Conservation (phyloP, 2,113 vertebrate genomes). For the Otus sunia region DNA sequence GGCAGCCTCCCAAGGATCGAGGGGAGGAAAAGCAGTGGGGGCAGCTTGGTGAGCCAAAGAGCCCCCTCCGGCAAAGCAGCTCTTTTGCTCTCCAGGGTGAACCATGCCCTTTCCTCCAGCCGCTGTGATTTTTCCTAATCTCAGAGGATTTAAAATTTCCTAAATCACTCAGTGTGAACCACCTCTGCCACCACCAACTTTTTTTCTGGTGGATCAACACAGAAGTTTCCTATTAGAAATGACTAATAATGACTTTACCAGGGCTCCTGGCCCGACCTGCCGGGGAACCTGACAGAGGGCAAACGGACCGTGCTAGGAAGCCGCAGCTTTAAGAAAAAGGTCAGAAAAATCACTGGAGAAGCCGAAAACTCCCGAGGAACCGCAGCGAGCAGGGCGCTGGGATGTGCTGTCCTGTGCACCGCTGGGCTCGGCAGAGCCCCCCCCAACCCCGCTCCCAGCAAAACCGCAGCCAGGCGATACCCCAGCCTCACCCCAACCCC, state of each 20-base stretch:
- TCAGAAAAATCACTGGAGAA: neutral
- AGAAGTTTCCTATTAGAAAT: neutral
- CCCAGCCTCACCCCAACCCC: neutral
- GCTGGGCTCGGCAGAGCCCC: neutral
- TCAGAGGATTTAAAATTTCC: neutral
- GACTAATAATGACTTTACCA: no score
- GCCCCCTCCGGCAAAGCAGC: neutral
- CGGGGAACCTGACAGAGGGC: rapidly evolving
- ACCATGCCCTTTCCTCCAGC: neutral
- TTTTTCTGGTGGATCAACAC: neutral
- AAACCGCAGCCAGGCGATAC: neutral
- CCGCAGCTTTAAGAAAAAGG: neutral
- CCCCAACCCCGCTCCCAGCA: neutral
- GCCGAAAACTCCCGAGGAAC: rapidly evolving
- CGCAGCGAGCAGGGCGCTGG: rapidly evolving
- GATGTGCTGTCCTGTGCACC: neutral
- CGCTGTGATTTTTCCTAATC: neutral
- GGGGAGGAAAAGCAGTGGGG: neutral
- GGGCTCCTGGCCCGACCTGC: neutral
- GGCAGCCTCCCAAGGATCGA: neutral
- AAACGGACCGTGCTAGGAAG: rapidly evolving
- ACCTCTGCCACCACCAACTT: neutral
- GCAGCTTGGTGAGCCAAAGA: neutral
- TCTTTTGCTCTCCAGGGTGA: neutral
- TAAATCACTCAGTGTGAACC: neutral